Evolutionary conservation across 2,797 vertebrate species (phyloP).

Genomic region (Gallinago nigripennis): DNA sequence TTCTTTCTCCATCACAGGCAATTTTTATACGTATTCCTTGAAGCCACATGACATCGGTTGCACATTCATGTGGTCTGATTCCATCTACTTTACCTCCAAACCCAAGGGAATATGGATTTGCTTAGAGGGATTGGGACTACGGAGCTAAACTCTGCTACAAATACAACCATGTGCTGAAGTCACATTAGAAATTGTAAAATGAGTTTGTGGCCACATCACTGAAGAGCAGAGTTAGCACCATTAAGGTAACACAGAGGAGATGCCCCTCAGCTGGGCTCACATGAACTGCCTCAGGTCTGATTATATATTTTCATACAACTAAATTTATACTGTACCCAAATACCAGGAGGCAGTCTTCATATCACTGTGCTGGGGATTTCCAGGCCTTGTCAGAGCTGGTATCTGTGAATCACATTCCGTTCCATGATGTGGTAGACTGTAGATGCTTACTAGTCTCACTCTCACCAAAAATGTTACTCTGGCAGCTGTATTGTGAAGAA

Average conservation of each 20-base stretch:
- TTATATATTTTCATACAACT: not conserved
- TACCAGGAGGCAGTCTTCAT: not conserved
- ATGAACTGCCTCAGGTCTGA: not conserved
- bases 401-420: not conserved
- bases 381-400: not conserved
- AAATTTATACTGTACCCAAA: not conserved
- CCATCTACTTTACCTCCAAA: not conserved
- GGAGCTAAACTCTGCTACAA: not conserved
- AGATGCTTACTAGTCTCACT: not conserved
- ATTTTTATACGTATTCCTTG: not conserved
- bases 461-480: not conserved
- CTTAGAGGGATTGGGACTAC: not conserved
- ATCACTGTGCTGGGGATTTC: not conserved
- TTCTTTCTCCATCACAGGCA: not conserved
- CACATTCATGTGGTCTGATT: not conserved
- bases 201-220: not conserved
- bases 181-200: not conserved
- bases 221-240: not conserved
- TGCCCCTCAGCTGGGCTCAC: not conserved
- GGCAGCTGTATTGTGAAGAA: not conserved
- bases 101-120: not conserved
- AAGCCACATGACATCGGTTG: not conserved
- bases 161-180: not conserved
- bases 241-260: not conserved
- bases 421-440: not conserved